Conservation (phyloP, 1,140 invertebrate genomes). For the Physella acuta region DNA sequence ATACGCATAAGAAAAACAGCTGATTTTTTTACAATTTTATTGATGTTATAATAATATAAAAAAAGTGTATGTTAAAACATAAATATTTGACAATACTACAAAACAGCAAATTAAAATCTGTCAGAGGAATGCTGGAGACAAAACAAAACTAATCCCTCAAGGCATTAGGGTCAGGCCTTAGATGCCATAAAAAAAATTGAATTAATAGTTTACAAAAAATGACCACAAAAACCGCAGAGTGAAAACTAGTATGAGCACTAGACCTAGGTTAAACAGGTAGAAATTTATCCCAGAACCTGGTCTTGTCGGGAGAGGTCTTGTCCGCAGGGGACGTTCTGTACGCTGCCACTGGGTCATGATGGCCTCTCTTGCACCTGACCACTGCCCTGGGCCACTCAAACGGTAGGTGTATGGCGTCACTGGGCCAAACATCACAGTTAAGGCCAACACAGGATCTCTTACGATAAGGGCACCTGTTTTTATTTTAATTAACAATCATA, state of each 20-base stretch:
- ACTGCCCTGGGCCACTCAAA: conserved; percentile 58
- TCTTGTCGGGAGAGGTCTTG: conserved; percentile 21
- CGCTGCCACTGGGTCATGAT: conserved; percentile 44
- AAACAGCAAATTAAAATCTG: no score
- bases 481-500: neutral
- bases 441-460: conserved; percentile 55
- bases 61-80: no score
- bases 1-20: no score
- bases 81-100: no score
- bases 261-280: neutral
- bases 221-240: neutral
- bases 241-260: neutral
- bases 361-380: conserved; percentile 59
- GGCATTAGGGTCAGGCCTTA: no score
- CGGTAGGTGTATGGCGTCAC: conserved; percentile 62
- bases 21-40: no score
- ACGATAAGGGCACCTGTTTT: neutral
- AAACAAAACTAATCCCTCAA: no score
- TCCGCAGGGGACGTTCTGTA: conserved; percentile 16
- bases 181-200: no score
- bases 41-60: no score
- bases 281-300: neutral
- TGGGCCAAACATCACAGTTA: conserved; percentile 53
- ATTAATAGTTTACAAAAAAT: no score
- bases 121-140: no score